Evolutionary conservation across 2,113 vertebrate genomes (phyloP).

Genomic region (Phaethon lepturus): DNA sequence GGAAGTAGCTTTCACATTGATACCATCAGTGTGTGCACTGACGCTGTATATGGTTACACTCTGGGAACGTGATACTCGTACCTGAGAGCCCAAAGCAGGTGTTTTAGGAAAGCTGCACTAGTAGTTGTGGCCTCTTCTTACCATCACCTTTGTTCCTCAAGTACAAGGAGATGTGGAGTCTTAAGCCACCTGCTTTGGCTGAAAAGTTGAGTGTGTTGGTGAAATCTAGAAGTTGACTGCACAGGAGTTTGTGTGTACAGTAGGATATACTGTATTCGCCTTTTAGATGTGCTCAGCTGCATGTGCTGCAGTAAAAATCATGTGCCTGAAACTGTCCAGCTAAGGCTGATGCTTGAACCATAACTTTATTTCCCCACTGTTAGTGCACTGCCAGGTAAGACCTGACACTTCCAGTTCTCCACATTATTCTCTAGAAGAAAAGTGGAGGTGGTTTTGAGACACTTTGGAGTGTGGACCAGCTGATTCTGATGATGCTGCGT

Average conservation of each 20-base stretch:
- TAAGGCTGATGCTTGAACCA: not conserved
- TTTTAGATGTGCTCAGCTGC: constrained; percentile 5
- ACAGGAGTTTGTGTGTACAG: not conserved
- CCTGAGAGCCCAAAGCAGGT: not conserved
- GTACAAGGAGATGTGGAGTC: not conserved
- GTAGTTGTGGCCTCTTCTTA: not conserved
- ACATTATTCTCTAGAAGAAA: not conserved
- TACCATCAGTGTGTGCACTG: not conserved
- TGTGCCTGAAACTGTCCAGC: constrained; percentile 61
- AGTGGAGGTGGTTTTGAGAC: not conserved
- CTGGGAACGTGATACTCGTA: not conserved
- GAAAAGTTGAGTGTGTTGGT: not conserved
- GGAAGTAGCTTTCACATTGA: not conserved
- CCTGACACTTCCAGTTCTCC: not conserved
- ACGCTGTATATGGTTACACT: not conserved
- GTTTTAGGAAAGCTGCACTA: not conserved
- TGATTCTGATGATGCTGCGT: not conserved
- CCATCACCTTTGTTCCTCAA: not conserved
- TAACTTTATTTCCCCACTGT: not conserved
- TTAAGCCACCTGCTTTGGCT: not conserved
- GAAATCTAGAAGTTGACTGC: not conserved
- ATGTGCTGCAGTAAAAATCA: constrained; percentile 17
- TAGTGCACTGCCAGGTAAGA: not conserved
- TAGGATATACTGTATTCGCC: constrained; percentile 52
- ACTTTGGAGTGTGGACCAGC: not conserved